Evolutionary conservation across 2,797 vertebrate genomes (phyloP).

Genomic region (Caiman crocodilus): DNA sequence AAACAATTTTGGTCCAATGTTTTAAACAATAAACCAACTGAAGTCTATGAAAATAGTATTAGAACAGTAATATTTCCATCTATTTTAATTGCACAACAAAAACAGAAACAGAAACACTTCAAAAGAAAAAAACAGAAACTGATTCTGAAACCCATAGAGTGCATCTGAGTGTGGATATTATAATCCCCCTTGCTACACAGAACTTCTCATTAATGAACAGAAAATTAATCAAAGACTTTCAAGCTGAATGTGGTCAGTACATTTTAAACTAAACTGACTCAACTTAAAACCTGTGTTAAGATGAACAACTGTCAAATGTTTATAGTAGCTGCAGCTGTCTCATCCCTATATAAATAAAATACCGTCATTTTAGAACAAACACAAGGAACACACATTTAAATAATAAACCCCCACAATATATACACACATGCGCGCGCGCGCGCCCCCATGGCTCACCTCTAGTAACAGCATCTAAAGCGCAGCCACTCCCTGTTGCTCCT

Average conservation of each 20-base stretch:
- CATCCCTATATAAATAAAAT: background rate
- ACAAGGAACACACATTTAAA: accelerated
- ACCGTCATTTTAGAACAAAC: background rate
- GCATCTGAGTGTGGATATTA: too few species aligned
- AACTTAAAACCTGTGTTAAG: background rate
- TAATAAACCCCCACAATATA: background rate
- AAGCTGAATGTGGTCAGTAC: accelerated
- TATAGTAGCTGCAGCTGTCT: background rate
- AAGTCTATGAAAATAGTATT: background rate
- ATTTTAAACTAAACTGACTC: background rate
- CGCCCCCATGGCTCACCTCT: constrained; percentile 85
- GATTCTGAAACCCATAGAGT: too few species aligned
- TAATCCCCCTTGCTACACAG: background rate
- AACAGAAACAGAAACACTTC: background rate
- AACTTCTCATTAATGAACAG: accelerated
- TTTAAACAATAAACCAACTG: background rate
- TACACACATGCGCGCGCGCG: accelerated
- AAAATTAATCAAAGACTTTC: accelerated
- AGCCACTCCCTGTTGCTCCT: constrained; percentile 95
- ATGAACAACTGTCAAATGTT: background rate
- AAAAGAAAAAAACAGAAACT: too few species aligned
- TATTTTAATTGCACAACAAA: background rate
- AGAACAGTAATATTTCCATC: background rate
- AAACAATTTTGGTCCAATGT: background rate
- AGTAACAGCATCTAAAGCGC: constrained; percentile 94